Percentiles rank a stretch among this genome's conserved stretches.
Conservation (phyloP, 2,888 invertebrate species). For the Cheilosia urbana region DNA sequence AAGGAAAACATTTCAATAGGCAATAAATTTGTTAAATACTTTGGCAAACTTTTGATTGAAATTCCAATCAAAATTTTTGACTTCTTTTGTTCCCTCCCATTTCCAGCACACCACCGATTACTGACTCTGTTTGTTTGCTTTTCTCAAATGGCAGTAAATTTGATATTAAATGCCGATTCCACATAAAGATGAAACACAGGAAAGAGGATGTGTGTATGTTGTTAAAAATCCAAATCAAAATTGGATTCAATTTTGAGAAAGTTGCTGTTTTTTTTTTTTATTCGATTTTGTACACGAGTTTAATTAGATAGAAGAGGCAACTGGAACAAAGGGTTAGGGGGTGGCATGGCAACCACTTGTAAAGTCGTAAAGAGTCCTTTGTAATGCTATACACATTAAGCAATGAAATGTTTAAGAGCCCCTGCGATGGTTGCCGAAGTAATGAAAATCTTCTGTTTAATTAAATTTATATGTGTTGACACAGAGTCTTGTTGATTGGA, state of each 20-base stretch:
- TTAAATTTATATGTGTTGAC: conserved; percentile 46
- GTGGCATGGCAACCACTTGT: conserved; percentile 1
- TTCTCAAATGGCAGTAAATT: neutral
- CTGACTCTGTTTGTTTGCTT: neutral
- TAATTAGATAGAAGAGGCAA: conserved; percentile 26
- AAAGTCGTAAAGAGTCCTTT: conserved; percentile 30
- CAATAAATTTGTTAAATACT: conserved; percentile 75
- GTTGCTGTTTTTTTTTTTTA: conserved; percentile 35
- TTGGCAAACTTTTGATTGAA: conserved; percentile 69
- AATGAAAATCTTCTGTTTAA: conserved; percentile 57
- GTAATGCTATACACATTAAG: conserved; percentile 31
- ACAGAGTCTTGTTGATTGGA: conserved; percentile 40
- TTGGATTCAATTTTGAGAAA: conserved; percentile 56
- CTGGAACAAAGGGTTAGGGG: neutral
- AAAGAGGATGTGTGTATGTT: conserved; percentile 23
- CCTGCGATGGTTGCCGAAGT: conserved; percentile 4
- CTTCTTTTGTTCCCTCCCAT: conserved; percentile 18
- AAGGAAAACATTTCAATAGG: conserved; percentile 59
- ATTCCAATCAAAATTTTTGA: conserved; percentile 70
- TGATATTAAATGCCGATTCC: conserved; percentile 51
- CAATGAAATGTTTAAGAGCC: conserved; percentile 2
- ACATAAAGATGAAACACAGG: conserved; percentile 44
- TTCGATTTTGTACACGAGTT: conserved; percentile 25
- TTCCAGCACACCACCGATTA: too few relatives aligned
- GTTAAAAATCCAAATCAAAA: conserved; percentile 49